Evolutionary conservation across 2,113 vertebrate genomes (phyloP).

Genomic region (Neotoma lepida): DNA sequence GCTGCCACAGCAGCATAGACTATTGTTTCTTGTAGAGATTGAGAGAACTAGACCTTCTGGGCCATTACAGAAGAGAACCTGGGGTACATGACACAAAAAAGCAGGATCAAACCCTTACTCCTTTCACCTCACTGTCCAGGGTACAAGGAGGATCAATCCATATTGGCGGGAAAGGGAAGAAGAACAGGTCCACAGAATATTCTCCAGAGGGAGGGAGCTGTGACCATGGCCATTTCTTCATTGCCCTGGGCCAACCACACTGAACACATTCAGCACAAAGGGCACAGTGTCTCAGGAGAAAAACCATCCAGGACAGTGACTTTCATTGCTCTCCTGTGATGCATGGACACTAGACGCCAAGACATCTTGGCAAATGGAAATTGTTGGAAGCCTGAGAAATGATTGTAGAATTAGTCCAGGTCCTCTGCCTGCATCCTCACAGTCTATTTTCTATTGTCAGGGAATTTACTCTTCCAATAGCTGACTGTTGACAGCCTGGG

Average conservation of each 20-base stretch:
- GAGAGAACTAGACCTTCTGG: neutral
- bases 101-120: neutral
- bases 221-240: neutral
- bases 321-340: neutral
- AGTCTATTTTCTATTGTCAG: neutral
- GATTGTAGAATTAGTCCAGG: neutral
- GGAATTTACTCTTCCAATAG: neutral
- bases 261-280: conserved; percentile 1
- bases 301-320: neutral
- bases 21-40: neutral
- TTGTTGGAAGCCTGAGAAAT: neutral
- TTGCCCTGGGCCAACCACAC: neutral
- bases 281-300: neutral
- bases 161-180: neutral
- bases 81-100: neutral
- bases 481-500: neutral
- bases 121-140: neutral
- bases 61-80: neutral
- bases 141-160: neutral
- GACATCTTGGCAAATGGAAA: neutral
- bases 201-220: neutral
- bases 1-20: neutral
- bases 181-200: neutral
- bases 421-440: neutral
- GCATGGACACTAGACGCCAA: neutral